phyloP scores from a whole-genome alignment of 2,797 vertebrate genomes.

The Megaceryle alcyon region DNA sequence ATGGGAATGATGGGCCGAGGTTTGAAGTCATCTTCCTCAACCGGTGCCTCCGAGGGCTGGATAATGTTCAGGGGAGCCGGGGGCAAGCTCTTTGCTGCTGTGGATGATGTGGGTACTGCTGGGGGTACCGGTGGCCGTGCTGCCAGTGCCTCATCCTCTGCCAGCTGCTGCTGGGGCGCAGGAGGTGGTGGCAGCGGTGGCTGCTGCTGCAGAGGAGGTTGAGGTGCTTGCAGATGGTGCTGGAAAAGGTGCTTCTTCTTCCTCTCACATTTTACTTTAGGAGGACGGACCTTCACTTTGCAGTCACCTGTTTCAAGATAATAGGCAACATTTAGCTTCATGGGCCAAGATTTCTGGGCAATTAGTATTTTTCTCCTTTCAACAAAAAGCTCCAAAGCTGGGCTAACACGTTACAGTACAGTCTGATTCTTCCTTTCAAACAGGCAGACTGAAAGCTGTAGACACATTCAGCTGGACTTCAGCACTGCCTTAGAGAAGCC shows the following conservation, averaged over 20 bases:
- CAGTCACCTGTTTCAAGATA: conserved; percentile 67
- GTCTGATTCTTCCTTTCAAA: not conserved
- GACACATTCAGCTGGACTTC: not conserved
- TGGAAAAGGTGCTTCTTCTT: conserved; percentile 79
- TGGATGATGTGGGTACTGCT: accelerated
- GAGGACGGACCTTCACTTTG: conserved; percentile 58
- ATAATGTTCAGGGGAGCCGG: conserved; percentile 59
- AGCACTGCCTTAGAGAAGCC: not conserved
- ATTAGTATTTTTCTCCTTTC: not conserved
- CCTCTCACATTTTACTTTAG: conserved; percentile 75
- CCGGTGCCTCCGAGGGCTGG: not conserved
- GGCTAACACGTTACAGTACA: too few relatives aligned
- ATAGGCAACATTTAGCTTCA: not conserved
- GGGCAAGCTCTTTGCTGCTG: not conserved
- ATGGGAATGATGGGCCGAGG: conserved; percentile 80
- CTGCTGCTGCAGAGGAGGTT: not conserved
- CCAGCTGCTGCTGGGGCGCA: not conserved
- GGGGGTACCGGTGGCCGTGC: accelerated
- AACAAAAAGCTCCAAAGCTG: accelerated
- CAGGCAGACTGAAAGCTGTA: not conserved
- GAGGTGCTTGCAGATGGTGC: not conserved
- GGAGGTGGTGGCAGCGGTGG: accelerated
- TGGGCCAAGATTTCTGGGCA: accelerated
- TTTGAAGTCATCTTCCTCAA: conserved; percentile 67
- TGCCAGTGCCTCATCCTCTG: accelerated